phyloP scores from a whole-genome alignment of 2,888 invertebrate species.

The Andrena fulva region DNA sequence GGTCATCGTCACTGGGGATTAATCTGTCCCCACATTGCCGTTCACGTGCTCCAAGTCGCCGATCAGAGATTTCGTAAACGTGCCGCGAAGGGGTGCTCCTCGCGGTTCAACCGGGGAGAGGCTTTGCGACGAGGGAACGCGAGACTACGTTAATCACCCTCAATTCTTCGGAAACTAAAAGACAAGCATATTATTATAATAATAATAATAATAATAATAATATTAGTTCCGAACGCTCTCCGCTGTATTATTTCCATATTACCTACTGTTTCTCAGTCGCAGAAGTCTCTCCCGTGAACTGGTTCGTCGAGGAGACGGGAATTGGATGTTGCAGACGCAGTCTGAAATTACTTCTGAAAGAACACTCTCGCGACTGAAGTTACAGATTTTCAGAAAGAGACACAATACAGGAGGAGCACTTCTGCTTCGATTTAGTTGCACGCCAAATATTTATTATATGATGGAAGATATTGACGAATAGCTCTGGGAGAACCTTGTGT shows the following conservation, averaged over 20 bases:
- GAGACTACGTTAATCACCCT: background rate
- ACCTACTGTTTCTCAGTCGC: slow-evolving; percentile 1
- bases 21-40: slow-evolving; percentile 16
- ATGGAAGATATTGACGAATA: background rate
- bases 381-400: slow-evolving; percentile 30
- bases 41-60: background rate
- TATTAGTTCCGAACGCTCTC: slow-evolving; percentile 1
- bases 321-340: slow-evolving; percentile 25
- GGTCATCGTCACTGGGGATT: slow-evolving; percentile 45
- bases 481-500: background rate
- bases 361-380: slow-evolving; percentile 17
- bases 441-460: too few species aligned
- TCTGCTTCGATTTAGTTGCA: background rate
- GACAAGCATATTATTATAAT: too few species aligned
- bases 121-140: too few species aligned
- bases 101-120: too few species aligned
- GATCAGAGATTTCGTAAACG: too few species aligned
- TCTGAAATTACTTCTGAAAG: slow-evolving; percentile 29
- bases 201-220: too few species aligned
- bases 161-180: background rate
- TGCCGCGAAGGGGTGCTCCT: too few species aligned
- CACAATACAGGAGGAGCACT: background rate
- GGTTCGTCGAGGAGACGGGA: background rate
- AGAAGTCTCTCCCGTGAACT: background rate
- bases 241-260: too few species aligned